Base-by-base conservation (phyloP, 2,888 invertebrate species). In the Falcaria lacertinaria region DNA sequence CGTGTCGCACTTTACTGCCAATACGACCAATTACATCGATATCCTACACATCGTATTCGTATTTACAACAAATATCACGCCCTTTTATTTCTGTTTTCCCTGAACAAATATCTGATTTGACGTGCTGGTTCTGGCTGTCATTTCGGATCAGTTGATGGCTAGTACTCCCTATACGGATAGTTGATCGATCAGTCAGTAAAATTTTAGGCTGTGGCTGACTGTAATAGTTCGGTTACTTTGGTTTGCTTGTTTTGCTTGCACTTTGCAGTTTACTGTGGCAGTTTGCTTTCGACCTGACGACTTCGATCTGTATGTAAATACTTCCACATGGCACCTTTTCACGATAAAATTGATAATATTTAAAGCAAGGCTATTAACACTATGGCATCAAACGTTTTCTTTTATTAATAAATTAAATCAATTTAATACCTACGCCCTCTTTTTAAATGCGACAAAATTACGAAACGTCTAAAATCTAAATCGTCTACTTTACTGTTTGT, bases 1-100 rank as follows among this genome's bases (percentile, higher is more conserved):
- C 39, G 28, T 28, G 28, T 28, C 28, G 33, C 38, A 43, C 28
- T 25, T 17, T 34, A 33, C 25, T 34, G 13, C 15, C 19, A 16
- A 13, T 3, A 16, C 25, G 33, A 33, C 13, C 39, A 47, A 45
- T 56, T 44, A 38, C 36, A 45, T 43, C 43, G 33, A 41, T 43
- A 44, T 45, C 48, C 38, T 52, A 52, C 42, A 47, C 48, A 42
- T 47, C 44, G 51, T 52, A 56, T 50, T 48, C 43, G 54, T 45
- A 44, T 43, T 44, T 50, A 37, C 39, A 56, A 50, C 44, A 47
- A 59, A 52, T 57, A 64, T 68, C 55, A 69, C 68, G 67, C 69
- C 69, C 66, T 54, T 50, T 45, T 48, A 42, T n/a, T n/a, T n/a
- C n/a, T n/a, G 50, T 17, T 19, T 36, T 54, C 57, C 48, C 56